Evolutionary conservation across 1,140 invertebrate species (phyloP).

Genomic region (Zaprionus ornatus): DNA sequence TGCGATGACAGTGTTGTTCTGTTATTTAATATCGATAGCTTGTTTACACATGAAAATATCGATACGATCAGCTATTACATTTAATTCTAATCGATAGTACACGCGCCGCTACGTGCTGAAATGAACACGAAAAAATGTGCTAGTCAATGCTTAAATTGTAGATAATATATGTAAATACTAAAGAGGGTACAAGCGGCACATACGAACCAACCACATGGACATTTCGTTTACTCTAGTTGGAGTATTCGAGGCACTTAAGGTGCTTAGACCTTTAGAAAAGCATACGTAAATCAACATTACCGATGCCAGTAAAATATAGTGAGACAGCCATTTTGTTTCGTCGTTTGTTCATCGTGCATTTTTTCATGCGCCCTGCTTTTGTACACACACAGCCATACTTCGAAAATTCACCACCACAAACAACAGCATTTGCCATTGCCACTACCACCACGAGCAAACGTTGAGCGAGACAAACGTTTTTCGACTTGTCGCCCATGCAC

Average conservation of each 20-base stretch:
- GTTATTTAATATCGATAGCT: constrained; percentile 23
- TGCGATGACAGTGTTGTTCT: constrained; percentile 10
- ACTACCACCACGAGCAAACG: constrained; percentile 34
- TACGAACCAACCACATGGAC: constrained; percentile 24
- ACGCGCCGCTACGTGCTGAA: constrained; percentile 47
- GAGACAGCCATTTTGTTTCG: constrained; percentile 60
- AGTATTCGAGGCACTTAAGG: constrained; percentile 7
- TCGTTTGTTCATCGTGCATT: constrained; percentile 50
- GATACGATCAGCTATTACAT: neutral
- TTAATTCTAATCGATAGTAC: constrained; percentile 22
- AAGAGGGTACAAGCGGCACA: constrained; percentile 34
- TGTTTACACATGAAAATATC: constrained; percentile 3
- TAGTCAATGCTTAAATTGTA: constrained; percentile 57
- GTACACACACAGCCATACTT: constrained; percentile 36
- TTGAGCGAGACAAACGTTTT: constrained; percentile 43
- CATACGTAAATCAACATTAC: constrained; percentile 23
- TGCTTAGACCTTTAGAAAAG: constrained; percentile 20
- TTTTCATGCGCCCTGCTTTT: constrained; percentile 48
- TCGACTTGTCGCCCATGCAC: constrained; percentile 42
- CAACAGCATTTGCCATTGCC: constrained; percentile 39
- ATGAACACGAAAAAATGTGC: constrained; percentile 54
- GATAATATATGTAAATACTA: constrained; percentile 43
- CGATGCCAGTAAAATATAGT: constrained; percentile 43
- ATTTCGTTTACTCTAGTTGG: constrained; percentile 15
- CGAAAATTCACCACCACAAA: constrained; percentile 47